A percentile compares a stretch with the other conserved stretches of the same genome.
Conservation (phyloP, 2,113 vertebrate species). For the Scalopus aquaticus region DNA sequence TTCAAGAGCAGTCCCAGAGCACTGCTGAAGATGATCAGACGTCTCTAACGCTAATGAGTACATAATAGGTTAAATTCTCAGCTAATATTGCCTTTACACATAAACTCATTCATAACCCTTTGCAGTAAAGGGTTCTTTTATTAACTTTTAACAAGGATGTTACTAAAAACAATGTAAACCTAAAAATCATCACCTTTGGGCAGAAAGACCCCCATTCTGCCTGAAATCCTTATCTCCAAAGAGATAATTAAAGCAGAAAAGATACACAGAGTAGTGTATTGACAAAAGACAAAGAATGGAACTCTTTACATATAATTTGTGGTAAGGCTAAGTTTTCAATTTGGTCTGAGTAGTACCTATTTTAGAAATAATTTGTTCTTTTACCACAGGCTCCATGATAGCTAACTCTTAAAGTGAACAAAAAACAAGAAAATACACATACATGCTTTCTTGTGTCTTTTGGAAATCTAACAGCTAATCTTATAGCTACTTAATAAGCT, state of each 20-base stretch:
- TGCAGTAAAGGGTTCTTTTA: conserved; percentile 2
- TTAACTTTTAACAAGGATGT: conserved; percentile 11
- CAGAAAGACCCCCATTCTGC: background rate
- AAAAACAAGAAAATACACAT: background rate
- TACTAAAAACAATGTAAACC: conserved; percentile 45
- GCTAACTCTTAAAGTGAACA: conserved; percentile 22
- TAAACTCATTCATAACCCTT: background rate
- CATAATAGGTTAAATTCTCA: background rate
- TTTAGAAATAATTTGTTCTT: conserved; percentile 22
- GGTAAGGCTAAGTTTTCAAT: background rate
- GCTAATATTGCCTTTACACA: background rate
- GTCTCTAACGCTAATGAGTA: background rate
- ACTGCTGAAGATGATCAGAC: background rate
- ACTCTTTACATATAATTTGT: background rate
- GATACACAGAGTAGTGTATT: background rate
- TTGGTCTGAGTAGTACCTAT: background rate
- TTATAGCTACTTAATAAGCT: background rate
- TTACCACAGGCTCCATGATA: background rate
- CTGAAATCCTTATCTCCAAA: background rate
- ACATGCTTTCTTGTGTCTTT: background rate
- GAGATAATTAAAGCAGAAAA: conserved; percentile 26
- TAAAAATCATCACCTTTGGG: background rate
- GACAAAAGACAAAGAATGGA: background rate
- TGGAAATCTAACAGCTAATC: background rate
- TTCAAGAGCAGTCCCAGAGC: background rate